A percentile compares a stretch with the other conserved stretches of the same genome.
These are phyloP conservation scores for Muscicapa comitata DNA, from an alignment of 2,797 vertebrate species.

Conservation along the genomic window DNA sequence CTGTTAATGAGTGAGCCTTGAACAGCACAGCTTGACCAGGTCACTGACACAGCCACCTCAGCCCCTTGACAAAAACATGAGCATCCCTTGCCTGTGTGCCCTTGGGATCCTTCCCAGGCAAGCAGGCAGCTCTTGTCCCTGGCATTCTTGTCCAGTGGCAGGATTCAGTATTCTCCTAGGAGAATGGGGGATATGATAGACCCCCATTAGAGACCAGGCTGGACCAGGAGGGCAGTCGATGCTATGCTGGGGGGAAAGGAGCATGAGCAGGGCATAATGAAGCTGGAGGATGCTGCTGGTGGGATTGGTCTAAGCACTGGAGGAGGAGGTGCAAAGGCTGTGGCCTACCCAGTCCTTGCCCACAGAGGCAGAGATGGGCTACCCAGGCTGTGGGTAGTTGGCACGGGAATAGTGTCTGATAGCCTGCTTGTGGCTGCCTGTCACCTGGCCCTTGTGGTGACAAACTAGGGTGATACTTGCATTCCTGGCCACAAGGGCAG, in stretches of 20 bases:
- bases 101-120: neutral
- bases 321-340: neutral
- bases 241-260: neutral
- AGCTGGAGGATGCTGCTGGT: neutral
- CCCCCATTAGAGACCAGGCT: neutral
- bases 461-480: neutral
- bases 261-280: neutral
- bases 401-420: neutral
- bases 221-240: neutral
- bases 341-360: neutral
- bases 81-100: neutral
- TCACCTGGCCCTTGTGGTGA: neutral
- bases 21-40: neutral
- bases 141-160: neutral
- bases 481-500: slow-evolving; percentile 3
- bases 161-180: neutral
- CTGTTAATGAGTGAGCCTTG: slow-evolving; percentile 40
- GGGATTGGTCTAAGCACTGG: neutral
- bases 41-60: neutral
- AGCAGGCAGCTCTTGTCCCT: neutral
- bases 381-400: neutral
- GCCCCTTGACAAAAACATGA: neutral
- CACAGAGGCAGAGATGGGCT: neutral
- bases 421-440: neutral
- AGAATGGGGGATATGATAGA: rapidly evolving